These are phyloP conservation scores for Anolis apletophallus DNA, from an alignment of 2,797 vertebrate species.

Conservation along the genomic window DNA sequence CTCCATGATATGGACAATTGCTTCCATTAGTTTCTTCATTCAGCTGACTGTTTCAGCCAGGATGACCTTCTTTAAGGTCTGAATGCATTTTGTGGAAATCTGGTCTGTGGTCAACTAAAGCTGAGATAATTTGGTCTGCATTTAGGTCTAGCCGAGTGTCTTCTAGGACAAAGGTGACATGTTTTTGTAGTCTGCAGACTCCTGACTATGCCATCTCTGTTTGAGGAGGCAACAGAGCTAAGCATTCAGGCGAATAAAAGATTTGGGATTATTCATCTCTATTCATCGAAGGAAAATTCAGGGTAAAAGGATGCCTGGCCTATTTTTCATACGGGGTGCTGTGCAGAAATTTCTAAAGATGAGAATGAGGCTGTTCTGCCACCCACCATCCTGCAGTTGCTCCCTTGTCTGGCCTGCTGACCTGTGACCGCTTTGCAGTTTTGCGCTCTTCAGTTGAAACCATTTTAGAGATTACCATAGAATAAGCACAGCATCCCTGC, in stretches of 20 bases:
- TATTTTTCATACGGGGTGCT: not conserved
- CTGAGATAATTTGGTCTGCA: not conserved
- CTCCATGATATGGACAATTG: not conserved
- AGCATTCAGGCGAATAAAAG: not conserved
- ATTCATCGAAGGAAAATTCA: not conserved
- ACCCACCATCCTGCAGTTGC: not conserved
- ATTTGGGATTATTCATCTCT: not conserved
- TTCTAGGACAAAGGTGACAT: not conserved
- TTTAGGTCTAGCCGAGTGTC: not conserved
- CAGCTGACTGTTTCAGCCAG: not conserved
- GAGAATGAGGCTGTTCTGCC: too few species aligned
- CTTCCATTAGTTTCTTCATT: not conserved
- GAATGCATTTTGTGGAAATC: not conserved
- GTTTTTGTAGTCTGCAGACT: not conserved
- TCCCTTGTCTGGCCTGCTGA: not conserved
- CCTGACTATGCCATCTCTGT: not conserved
- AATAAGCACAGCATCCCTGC: not conserved
- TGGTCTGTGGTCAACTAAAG: not conserved
- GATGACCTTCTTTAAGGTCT: not conserved
- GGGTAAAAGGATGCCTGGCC: not conserved
- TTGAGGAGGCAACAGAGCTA: not conserved
- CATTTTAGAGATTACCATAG: conserved; percentile 20
- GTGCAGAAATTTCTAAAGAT: not conserved
- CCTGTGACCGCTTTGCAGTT: not conserved
- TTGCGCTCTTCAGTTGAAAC: not conserved